Percentiles rank a stretch among this genome's conserved stretches.
phyloP scores from a whole-genome alignment of 2,113 vertebrate genomes.

The Acinonyx jubatus region DNA sequence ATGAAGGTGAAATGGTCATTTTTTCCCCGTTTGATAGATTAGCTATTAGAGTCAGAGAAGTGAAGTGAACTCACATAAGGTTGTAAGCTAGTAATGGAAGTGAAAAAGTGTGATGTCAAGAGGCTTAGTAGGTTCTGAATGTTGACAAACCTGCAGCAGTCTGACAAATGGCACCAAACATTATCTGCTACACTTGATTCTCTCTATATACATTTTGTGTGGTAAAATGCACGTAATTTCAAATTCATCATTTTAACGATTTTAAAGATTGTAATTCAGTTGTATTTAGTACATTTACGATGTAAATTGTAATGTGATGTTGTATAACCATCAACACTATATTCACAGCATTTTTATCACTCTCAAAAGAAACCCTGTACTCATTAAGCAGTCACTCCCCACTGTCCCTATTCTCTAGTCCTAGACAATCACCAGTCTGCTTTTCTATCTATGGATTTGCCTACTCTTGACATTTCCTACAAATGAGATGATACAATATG shows the following conservation, averaged over 20 bases:
- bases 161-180: not conserved
- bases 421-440: not conserved
- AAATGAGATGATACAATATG: not conserved
- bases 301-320: not conserved
- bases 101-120: not conserved
- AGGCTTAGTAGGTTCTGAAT: not conserved
- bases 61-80: not conserved
- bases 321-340: not conserved
- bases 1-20: not conserved
- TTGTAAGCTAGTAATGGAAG: not conserved
- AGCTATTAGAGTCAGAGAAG: not conserved
- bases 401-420: not conserved
- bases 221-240: not conserved
- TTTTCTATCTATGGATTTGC: not conserved
- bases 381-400: not conserved
- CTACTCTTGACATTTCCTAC: not conserved
- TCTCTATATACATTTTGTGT: not conserved
- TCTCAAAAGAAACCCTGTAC: not conserved
- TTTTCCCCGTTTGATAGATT: conserved; percentile 25
- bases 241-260: not conserved
- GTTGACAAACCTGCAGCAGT: not conserved
- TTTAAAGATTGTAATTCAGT: not conserved
- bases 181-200: not conserved
- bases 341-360: not conserved
- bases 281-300: not conserved